A percentile compares a stretch with the other conserved stretches of the same genome.
Evolutionary conservation across 2,113 vertebrate genomes (phyloP).

Genomic region (Dicerorhinus sumatrensis): DNA sequence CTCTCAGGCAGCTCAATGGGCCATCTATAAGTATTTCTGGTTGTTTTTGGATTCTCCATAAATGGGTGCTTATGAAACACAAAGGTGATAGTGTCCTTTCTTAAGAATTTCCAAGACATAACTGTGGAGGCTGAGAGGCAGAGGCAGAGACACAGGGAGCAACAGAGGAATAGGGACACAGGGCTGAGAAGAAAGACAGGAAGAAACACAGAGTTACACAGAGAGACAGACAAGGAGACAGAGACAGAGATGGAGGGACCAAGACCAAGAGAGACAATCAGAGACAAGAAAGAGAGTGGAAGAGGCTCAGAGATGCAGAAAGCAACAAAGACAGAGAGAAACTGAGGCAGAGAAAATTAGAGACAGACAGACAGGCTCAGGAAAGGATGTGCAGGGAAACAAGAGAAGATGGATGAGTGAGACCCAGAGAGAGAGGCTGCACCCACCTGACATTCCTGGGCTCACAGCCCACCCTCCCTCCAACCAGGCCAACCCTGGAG

Average conservation of each 20-base stretch:
- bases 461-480: background rate
- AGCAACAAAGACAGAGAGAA: background rate
- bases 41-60: background rate
- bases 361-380: background rate
- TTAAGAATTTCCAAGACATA: background rate
- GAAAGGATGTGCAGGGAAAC: background rate
- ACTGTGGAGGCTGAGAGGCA: background rate
- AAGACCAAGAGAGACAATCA: background rate
- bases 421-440: background rate
- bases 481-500: background rate
- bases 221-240: background rate
- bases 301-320: background rate
- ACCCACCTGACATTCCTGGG: background rate
- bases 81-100: background rate
- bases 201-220: background rate
- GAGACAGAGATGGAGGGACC: background rate
- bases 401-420: background rate
- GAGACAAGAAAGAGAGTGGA: background rate
- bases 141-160: background rate
- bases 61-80: background rate
- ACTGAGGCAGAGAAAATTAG: background rate
- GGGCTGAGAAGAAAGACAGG: background rate
- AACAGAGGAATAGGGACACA: background rate
- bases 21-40: background rate
- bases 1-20: background rate